phyloP scores from a whole-genome alignment of 2,797 vertebrate genomes.

The Phalloptychus januarius region DNA sequence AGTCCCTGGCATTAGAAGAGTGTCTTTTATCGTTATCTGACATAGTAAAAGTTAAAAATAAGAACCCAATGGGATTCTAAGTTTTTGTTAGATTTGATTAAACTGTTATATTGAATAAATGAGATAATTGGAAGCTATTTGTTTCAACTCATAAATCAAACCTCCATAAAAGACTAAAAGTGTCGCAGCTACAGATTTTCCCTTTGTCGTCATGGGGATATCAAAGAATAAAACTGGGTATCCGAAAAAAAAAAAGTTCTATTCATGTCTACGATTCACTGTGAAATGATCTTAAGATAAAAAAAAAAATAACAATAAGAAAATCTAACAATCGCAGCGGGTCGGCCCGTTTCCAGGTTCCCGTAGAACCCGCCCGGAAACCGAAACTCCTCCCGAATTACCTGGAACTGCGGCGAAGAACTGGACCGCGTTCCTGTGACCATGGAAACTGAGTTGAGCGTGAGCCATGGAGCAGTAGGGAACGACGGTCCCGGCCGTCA shows the following conservation, averaged over 20 bases:
- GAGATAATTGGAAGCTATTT: too few relatives aligned
- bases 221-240: too few relatives aligned
- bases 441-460: constrained; percentile 97
- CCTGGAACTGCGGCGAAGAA: constrained; percentile 98
- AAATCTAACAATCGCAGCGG: background rate
- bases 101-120: background rate
- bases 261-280: too few relatives aligned
- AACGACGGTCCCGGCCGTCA: constrained; percentile 92
- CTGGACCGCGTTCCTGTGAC: constrained; percentile 96
- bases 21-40: background rate
- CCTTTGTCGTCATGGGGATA: too few relatives aligned
- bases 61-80: background rate
- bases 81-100: background rate
- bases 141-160: too few relatives aligned
- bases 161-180: too few relatives aligned
- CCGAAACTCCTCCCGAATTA: constrained; percentile 38
- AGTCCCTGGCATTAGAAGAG: background rate
- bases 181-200: too few relatives aligned
- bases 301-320: too few relatives aligned
- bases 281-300: background rate
- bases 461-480: constrained; percentile 98
- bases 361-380: background rate
- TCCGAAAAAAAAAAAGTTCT: too few relatives aligned
- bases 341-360: background rate
- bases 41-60: background rate